A percentile compares a stretch with the other conserved stretches of the same genome.
These are phyloP conservation scores for Pristiophorus japonicus DNA, from an alignment of 2,113 vertebrate species.

Conservation along the genomic window DNA sequence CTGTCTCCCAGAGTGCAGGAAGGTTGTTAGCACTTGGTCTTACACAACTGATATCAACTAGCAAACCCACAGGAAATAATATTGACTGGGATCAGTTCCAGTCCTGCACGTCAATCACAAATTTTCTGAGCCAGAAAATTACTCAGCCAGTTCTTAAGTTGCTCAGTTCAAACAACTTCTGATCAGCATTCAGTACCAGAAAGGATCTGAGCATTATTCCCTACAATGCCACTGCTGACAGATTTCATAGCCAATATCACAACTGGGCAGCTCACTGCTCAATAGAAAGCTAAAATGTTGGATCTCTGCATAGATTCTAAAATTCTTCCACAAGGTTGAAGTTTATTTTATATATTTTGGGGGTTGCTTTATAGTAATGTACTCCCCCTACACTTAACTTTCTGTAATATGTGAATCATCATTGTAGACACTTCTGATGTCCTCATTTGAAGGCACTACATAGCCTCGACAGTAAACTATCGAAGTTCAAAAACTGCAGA, in stretches of 20 bases:
- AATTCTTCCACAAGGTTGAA: not conserved
- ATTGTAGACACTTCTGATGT: too few relatives aligned
- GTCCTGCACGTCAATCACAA: not conserved
- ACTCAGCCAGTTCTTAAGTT: not conserved
- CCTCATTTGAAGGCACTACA: too few relatives aligned
- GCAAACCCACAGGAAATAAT: not conserved
- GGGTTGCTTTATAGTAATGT: not conserved
- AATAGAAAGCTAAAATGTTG: not conserved
- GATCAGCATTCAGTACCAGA: not conserved
- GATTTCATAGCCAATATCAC: not conserved
- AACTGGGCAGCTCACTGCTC: not conserved
- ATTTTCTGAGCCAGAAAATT: not conserved
- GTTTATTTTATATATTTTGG: not conserved
- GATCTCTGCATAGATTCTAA: not conserved
- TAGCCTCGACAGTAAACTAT: too few relatives aligned
- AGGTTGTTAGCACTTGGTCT: not conserved
- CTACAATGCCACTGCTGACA: not conserved
- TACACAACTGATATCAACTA: not conserved
- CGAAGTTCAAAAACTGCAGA: too few relatives aligned
- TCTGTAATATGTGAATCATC: too few relatives aligned
- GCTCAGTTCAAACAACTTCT: not conserved
- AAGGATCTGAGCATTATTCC: not conserved
- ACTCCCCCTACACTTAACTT: not conserved
- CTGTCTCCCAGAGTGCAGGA: not conserved
- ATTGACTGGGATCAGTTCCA: not conserved